phyloP scores from a whole-genome alignment of 1,140 invertebrate species.

The Elymnias hypermnestra region DNA sequence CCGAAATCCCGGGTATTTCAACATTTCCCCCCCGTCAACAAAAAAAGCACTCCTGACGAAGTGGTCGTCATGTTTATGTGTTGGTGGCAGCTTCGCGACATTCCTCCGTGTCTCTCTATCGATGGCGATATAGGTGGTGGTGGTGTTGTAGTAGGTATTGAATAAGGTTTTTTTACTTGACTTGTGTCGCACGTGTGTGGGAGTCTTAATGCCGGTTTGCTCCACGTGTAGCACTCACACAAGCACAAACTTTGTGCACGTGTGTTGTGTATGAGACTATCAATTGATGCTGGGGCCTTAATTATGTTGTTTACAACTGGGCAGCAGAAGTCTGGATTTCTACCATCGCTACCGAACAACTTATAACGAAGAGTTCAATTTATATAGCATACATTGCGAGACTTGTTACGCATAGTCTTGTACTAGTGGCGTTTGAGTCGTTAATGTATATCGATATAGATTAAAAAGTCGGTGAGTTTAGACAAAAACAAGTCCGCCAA shows the following conservation, averaged over 20 bases:
- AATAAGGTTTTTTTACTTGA: too few relatives aligned
- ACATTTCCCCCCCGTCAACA: too few relatives aligned
- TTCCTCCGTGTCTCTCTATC: too few relatives aligned
- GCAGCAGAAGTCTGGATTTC: conserved; percentile 30
- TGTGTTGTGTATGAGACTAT: conserved; percentile 17
- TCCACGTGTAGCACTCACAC: conserved; percentile 4
- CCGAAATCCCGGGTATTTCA: too few relatives aligned
- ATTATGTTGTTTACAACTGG: conserved; percentile 40
- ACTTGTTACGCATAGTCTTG: not conserved
- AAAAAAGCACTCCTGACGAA: too few relatives aligned
- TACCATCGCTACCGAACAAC: not conserved
- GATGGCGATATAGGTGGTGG: too few relatives aligned
- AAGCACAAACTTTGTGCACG: not conserved
- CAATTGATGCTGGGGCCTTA: conserved; percentile 29
- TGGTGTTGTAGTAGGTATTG: too few relatives aligned
- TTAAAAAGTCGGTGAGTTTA: not conserved
- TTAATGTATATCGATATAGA: not conserved
- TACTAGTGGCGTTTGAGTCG: not conserved
- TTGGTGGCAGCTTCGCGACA: too few relatives aligned
- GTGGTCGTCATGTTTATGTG: too few relatives aligned
- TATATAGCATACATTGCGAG: not conserved
- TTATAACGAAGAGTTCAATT: not conserved
- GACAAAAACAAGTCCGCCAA: not conserved
- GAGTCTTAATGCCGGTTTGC: too few relatives aligned
- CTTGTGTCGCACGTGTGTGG: too few relatives aligned